Evolutionary conservation across 1,140 invertebrate species (phyloP).

Genomic region (Pararge aegeria): DNA sequence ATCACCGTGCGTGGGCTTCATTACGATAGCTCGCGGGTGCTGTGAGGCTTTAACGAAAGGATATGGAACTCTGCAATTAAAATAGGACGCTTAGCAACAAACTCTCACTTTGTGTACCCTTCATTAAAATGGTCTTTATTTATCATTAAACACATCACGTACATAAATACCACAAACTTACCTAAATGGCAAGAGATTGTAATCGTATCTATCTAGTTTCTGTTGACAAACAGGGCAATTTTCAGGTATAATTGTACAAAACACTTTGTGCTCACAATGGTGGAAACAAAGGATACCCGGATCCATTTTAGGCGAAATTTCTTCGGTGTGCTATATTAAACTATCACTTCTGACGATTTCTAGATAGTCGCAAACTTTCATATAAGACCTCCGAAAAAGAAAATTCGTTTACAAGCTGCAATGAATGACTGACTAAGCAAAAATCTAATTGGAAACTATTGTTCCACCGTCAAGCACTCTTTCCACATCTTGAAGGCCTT

Average conservation of each 20-base stretch:
- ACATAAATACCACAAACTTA: slow-evolving; percentile 50
- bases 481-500: slow-evolving; percentile 28
- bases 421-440: slow-evolving; percentile 39
- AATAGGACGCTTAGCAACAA: slow-evolving; percentile 51
- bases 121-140: neutral
- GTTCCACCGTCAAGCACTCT: slow-evolving; percentile 36
- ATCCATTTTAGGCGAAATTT: slow-evolving; percentile 78
- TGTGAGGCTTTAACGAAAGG: slow-evolving; percentile 88
- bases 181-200: slow-evolving; percentile 86
- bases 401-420: slow-evolving; percentile 17
- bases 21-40: slow-evolving; percentile 86
- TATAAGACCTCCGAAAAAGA: slow-evolving; percentile 2
- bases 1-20: slow-evolving; percentile 89
- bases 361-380: neutral
- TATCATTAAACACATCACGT: neutral
- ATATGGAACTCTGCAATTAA: slow-evolving; percentile 85
- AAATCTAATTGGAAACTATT: slow-evolving; percentile 44
- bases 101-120: slow-evolving; percentile 22
- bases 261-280: slow-evolving; percentile 89
- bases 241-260: slow-evolving; percentile 87
- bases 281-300: slow-evolving; percentile 90
- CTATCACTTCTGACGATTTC: slow-evolving; percentile 13
- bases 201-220: slow-evolving; percentile 81
- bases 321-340: slow-evolving; percentile 49
- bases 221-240: slow-evolving; percentile 85